Evolutionary conservation across 2,113 vertebrate genomes (phyloP).

Genomic region (Penelope pileata): DNA sequence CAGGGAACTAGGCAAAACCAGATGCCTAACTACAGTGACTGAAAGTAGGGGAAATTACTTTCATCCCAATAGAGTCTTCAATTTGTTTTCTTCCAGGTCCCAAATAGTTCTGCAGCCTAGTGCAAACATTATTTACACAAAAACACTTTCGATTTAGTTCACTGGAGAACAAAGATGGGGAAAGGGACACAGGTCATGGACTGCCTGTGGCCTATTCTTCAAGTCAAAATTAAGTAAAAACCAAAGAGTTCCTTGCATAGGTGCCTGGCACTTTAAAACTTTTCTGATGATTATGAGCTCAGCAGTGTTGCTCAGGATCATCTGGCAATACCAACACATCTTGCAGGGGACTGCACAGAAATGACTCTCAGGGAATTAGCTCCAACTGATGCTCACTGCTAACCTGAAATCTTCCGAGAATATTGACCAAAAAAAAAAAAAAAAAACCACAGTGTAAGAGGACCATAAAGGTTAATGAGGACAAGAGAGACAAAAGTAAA

Average conservation of each 20-base stretch:
- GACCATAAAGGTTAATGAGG: neutral
- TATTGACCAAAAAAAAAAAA: neutral
- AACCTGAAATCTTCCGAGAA: neutral
- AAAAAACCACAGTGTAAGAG: neutral
- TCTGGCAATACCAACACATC: neutral
- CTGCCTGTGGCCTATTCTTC: neutral
- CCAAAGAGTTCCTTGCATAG: neutral
- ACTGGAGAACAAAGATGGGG: neutral
- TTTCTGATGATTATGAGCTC: neutral
- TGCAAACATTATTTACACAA: neutral
- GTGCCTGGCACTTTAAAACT: fast-evolving
- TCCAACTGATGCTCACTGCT: neutral
- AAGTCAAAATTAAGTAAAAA: neutral
- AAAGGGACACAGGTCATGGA: neutral
- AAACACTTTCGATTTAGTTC: neutral
- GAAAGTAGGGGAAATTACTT: neutral
- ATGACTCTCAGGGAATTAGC: fast-evolving
- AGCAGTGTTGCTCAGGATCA: fast-evolving
- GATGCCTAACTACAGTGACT: neutral
- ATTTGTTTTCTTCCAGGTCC: neutral
- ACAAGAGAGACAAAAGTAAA: neutral
- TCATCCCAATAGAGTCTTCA: neutral
- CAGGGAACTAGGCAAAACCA: neutral
- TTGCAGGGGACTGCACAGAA: neutral
- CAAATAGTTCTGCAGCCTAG: neutral